These are phyloP conservation scores for Barnardius zonarius DNA, from an alignment of 2,113 vertebrate genomes.

Conservation along the genomic window DNA sequence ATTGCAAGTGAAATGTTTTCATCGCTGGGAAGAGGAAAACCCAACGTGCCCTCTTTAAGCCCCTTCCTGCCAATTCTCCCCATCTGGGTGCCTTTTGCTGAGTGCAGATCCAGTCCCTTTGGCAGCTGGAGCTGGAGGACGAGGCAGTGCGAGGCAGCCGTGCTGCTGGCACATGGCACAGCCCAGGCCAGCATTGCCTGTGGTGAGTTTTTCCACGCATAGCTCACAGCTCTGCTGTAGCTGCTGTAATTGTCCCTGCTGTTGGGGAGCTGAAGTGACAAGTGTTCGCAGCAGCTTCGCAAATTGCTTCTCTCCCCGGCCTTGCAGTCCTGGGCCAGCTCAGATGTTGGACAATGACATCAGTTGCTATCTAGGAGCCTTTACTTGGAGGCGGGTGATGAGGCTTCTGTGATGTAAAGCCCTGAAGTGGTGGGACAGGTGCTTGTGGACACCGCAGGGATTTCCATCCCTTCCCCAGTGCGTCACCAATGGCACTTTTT, in stretches of 20 bases:
- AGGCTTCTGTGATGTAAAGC: not conserved
- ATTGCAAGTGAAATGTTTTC: not conserved
- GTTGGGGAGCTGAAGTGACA: not conserved
- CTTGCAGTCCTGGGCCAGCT: not conserved
- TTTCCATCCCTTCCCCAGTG: not conserved
- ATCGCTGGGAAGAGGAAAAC: not conserved
- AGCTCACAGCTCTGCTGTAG: not conserved
- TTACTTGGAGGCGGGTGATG: not conserved
- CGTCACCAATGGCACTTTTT: fast-evolving
- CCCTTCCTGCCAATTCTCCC: not conserved
- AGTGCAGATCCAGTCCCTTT: not conserved
- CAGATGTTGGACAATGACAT: not conserved
- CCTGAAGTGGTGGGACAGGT: fast-evolving
- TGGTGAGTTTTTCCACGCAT: fast-evolving
- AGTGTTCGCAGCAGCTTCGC: not conserved
- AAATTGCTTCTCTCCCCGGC: not conserved
- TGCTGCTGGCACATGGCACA: fast-evolving
- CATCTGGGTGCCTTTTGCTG: not conserved
- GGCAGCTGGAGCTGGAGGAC: not conserved
- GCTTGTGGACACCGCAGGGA: fast-evolving
- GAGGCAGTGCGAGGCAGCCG: fast-evolving
- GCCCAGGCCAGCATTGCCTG: not conserved
- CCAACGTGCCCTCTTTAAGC: not conserved
- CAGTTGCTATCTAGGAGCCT: fast-evolving
- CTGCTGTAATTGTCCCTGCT: not conserved